Base-by-base conservation (phyloP, 2,113 vertebrate genomes). In the Cephalopterus ornatus region DNA sequence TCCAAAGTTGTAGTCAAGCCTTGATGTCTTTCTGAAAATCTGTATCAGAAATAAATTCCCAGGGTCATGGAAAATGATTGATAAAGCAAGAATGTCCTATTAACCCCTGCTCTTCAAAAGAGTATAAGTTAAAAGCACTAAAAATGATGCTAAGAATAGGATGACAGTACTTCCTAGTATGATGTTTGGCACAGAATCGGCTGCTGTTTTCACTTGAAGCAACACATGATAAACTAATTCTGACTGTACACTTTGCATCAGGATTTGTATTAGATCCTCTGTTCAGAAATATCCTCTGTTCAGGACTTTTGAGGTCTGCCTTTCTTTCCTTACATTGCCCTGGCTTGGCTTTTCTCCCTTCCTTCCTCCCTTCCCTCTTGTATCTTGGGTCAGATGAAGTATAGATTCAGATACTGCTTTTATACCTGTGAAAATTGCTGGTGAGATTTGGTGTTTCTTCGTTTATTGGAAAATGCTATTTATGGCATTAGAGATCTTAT, bases 301-400 rank as follows among this genome's bases (percentile, higher is more conserved):
- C 0, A 6, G 2, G 8, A 53, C 11, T 63, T 41, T 3, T 6
- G 3, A 76, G 59, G n/a, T 37, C 24, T 73, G 55, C 24, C 9
- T 46, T 74, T 41, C 1, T 0, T 82, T 4, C 17, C 16, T 56
- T 37, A 2, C 5, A 1, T 41, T 46, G 2, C 8, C 8, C 62
- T 63, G 19, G 3, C 4, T 61, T 74, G n/a, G 3, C 6, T 59
- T 70, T 87, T 62, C 32, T 72, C 5, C 22, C 8, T n/a, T 78
- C 12, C 6, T 41, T 79, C 5, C 7, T 47, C 4, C 8, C 7
- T 47, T 4, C 8, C 1, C 1, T 66, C 19, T 74, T 49, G 9
- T 74, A 47, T 41, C 23, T 35, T 41, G 17, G 12, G 18, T 61
- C 24, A 90, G 52, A 47, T 8, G 5, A 58, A 27, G 0, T 52